Base-by-base conservation (phyloP, 2,113 vertebrate genomes). In the Eolophus roseicapilla region DNA sequence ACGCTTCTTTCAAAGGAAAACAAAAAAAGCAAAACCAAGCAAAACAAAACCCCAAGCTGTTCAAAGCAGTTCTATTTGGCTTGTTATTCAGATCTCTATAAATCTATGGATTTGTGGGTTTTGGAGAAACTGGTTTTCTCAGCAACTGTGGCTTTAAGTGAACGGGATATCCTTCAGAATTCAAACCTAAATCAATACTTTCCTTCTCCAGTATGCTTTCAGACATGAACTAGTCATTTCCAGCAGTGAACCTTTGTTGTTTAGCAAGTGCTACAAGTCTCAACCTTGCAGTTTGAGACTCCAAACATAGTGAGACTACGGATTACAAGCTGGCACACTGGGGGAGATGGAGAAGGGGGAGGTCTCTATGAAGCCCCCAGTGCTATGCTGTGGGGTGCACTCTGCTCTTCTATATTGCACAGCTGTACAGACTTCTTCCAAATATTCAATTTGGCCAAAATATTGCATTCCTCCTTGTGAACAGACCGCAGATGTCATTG, bases 321-420 rank as follows among this genome's bases (percentile, higher is more conserved):
- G 18, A 37, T 67, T 50, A 17, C 7, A 20, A 62, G 29, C 43
- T 35, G 29, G 64, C 46, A 41, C 1, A 4, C 17, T 41, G 46
- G 19, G 78, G 20, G 31, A 35, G 8, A 37, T 70, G 59, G 29
- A 28, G 74, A 39, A 55, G 10, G 9, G 6, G 2, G 14, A n/a
- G 7, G 9, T 85, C 46, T 68, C 17, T 35, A 46, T 1, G 3
- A n/a, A 75, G 62, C 10, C 23, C 39, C 33, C 1, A 0, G 16
- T 68, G 10, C 31, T 46, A 13, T 59, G 50, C 39, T 39, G 25
- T 23, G 49, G 19, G 16, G 15, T 41, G 18, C 21, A 37, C 11
- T 53, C 24, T 37, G 18, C 35, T 80, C 20, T 74, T 73, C 27
- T 59, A 0, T 35, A 17, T 24, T 60, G 52, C 23, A 20, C 33